phyloP scores from a whole-genome alignment of 1,140 invertebrate species.

The Drosophila ogumai region DNA sequence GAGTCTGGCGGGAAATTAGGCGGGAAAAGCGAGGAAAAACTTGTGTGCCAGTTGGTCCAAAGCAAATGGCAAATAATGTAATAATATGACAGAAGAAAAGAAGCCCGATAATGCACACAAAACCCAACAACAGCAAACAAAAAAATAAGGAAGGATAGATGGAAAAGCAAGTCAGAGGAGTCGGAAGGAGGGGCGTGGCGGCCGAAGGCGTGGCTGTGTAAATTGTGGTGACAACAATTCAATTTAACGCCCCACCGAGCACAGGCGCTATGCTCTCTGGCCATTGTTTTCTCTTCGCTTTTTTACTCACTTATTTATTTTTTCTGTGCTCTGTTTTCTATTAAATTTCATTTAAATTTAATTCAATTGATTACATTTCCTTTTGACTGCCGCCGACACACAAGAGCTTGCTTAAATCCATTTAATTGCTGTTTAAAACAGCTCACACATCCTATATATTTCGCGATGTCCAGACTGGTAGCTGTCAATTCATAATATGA shows the following conservation, averaged over 20 bases:
- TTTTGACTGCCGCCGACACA: slow-evolving; percentile 16
- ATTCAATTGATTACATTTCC: slow-evolving; percentile 45
- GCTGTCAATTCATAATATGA: slow-evolving; percentile 35
- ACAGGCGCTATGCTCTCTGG: slow-evolving; percentile 24
- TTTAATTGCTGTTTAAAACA: slow-evolving; percentile 22
- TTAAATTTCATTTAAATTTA: slow-evolving; percentile 49
- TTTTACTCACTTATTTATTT: slow-evolving; percentile 14
- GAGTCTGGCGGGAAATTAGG: slow-evolving; percentile 39
- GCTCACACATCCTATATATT: slow-evolving; percentile 1
- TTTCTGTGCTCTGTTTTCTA: slow-evolving; percentile 36
- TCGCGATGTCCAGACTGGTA: slow-evolving; percentile 23
- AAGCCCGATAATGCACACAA: slow-evolving; percentile 46
- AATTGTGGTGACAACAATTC: slow-evolving; percentile 78
- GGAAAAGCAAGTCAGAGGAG: slow-evolving; percentile 2
- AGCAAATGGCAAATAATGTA: slow-evolving; percentile 76
- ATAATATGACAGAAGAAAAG: slow-evolving; percentile 60
- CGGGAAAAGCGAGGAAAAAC: slow-evolving; percentile 14
- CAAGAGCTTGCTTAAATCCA: slow-evolving; percentile 18
- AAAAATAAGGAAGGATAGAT: not conserved
- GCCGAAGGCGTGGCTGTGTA: slow-evolving; percentile 27
- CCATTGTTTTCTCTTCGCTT: slow-evolving; percentile 28
- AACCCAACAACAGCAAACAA: slow-evolving; percentile 13
- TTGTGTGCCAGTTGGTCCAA: slow-evolving; percentile 36
- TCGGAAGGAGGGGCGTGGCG: not conserved
- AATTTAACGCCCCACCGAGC: slow-evolving; percentile 77